phyloP scores from a whole-genome alignment of 2,113 vertebrate genomes.

The Alectura lathami region DNA sequence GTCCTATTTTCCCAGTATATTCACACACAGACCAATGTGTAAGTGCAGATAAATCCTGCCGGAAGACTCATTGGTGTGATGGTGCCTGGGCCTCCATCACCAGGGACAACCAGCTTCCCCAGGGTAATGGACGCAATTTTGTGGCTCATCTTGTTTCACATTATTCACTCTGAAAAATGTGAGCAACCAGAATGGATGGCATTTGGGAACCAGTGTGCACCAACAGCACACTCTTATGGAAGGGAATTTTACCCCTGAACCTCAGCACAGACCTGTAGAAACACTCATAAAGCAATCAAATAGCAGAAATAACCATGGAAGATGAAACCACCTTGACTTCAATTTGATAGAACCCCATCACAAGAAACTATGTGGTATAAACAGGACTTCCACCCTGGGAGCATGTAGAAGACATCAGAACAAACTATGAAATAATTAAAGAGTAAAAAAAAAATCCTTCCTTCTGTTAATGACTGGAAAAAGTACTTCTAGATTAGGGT shows the following conservation, averaged over 20 bases:
- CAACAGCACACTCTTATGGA: fast-evolving
- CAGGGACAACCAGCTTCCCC: not conserved
- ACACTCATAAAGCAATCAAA: not conserved
- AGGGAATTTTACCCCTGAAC: not conserved
- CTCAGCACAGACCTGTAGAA: not conserved
- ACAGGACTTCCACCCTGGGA: not conserved
- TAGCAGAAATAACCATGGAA: not conserved
- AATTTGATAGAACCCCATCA: not conserved
- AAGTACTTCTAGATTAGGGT: not conserved
- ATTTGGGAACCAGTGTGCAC: not conserved
- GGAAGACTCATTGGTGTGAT: not conserved
- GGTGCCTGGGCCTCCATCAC: not conserved
- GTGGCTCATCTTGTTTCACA: fast-evolving
- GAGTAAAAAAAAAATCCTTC: not conserved
- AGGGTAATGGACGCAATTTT: not conserved
- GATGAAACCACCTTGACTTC: not conserved
- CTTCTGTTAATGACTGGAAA: not conserved
- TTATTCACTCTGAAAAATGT: not conserved
- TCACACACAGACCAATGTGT: not conserved
- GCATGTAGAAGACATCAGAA: not conserved
- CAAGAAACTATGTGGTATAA: not conserved
- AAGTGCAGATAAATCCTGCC: fast-evolving
- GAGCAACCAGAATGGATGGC: not conserved
- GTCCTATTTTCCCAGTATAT: not conserved
- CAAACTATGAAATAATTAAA: not conserved